These are phyloP conservation scores for Mus spretus DNA, from an alignment of 2,797 vertebrate genomes.

Conservation along the genomic window DNA sequence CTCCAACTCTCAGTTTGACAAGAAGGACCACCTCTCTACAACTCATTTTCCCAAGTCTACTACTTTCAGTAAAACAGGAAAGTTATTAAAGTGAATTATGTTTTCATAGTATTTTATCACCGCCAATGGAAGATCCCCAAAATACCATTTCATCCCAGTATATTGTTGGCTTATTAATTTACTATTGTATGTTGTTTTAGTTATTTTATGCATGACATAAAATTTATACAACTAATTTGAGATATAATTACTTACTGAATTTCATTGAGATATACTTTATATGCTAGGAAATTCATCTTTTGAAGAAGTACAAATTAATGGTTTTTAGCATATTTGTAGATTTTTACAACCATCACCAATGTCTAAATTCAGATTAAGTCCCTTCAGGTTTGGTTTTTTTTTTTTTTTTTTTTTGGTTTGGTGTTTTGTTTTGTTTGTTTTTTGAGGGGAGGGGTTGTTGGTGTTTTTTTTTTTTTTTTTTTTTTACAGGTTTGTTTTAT, in stretches of 20 bases:
- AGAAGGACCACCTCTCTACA: slow-evolving; percentile 20
- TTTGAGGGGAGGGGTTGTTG: no score
- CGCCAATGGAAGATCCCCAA: not conserved
- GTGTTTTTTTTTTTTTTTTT: no score
- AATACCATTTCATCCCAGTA: slow-evolving; percentile 8
- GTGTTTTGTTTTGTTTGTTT: not conserved
- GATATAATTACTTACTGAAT: slow-evolving; percentile 21
- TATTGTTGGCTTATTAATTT: slow-evolving; percentile 32
- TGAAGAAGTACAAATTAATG: not conserved
- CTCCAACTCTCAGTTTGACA: not conserved
- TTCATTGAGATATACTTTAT: slow-evolving; percentile 16
- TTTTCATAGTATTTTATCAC: not conserved
- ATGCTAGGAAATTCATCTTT: not conserved
- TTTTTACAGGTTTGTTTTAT: no score
- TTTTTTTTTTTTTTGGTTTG: no score
- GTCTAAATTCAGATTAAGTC: slow-evolving; percentile 27
- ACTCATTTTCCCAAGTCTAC: slow-evolving; percentile 5
- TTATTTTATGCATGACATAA: slow-evolving; percentile 11
- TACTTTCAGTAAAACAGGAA: slow-evolving; percentile 58
- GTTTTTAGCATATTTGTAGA: slow-evolving; percentile 37
- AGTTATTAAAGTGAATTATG: slow-evolving; percentile 19
- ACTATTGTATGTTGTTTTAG: slow-evolving; percentile 22
- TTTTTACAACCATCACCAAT: not conserved
- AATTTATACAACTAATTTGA: not conserved
- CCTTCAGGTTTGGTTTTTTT: no score